A percentile compares a stretch with the other conserved stretches of the same genome.
Evolutionary conservation across 2,113 vertebrate species (phyloP).

Genomic region (Microcebus jonahi): DNA sequence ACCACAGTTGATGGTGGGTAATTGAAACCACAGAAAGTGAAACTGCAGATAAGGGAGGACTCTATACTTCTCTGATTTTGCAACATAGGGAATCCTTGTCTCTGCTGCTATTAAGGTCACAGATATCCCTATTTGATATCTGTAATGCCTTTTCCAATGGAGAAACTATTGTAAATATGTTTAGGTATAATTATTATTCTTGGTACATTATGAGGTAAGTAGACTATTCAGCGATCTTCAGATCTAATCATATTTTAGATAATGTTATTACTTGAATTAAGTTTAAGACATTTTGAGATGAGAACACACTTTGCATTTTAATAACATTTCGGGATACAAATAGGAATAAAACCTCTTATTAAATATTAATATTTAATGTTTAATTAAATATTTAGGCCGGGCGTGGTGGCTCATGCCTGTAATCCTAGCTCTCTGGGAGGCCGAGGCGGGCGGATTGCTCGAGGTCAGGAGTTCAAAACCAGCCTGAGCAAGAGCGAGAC

Average conservation of each 20-base stretch:
- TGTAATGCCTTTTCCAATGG: not conserved
- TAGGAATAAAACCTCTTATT: conserved; percentile 18
- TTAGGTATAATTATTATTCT: conserved; percentile 13
- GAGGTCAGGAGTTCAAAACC: too few relatives aligned
- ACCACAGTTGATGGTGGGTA: not conserved
- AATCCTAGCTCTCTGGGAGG: too few relatives aligned
- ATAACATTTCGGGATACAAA: not conserved
- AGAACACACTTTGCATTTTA: conserved; percentile 43
- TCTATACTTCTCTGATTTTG: not conserved
- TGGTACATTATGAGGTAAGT: not conserved
- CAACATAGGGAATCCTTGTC: not conserved
- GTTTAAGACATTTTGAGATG: conserved; percentile 43
- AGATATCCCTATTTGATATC: conserved; percentile 4
- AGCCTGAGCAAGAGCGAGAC: too few relatives aligned
- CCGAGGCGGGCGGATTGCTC: too few relatives aligned
- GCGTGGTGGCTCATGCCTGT: too few relatives aligned
- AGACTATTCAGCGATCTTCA: not conserved
- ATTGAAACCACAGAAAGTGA: not conserved
- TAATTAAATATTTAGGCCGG: too few relatives aligned
- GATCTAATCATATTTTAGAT: not conserved
- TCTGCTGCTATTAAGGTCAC: not conserved
- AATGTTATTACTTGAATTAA: conserved; percentile 28
- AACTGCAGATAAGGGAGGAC: not conserved
- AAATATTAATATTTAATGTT: not conserved
- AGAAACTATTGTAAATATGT: not conserved